phyloP scores from a whole-genome alignment of 2,888 invertebrate species.

The Caenorhabditis imperialis region DNA sequence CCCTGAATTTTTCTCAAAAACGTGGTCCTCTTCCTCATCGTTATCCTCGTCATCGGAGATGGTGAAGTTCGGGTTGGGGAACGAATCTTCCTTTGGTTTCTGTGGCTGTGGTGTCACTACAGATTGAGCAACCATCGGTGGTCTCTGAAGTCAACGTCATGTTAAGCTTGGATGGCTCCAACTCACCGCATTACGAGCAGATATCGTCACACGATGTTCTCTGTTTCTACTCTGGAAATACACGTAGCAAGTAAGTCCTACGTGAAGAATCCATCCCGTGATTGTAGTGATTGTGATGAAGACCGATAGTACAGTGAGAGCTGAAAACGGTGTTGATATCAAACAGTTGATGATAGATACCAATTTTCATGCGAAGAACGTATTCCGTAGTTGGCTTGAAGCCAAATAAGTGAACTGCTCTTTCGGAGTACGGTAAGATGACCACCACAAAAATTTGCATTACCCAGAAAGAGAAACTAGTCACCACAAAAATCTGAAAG shows the following conservation, averaged over 20 bases:
- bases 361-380: conserved; percentile 36
- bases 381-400: conserved; percentile 36
- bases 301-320: conserved; percentile 43
- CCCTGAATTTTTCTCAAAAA: conserved; percentile 32
- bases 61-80: conserved; percentile 58
- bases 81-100: conserved; percentile 14
- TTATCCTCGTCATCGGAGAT: conserved; percentile 55
- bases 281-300: conserved; percentile 49
- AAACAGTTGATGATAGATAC: background rate
- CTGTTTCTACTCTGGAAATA: conserved; percentile 56
- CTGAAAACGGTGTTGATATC: conserved; percentile 22
- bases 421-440: conserved; percentile 45
- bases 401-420: conserved; percentile 34
- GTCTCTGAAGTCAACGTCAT: conserved; percentile 23
- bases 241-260: conserved; percentile 46
- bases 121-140: conserved; percentile 19
- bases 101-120: conserved; percentile 1
- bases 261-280: conserved; percentile 53
- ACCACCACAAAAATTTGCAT: conserved; percentile 41
- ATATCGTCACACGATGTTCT: conserved; percentile 39
- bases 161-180: background rate
- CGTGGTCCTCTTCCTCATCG: conserved; percentile 37
- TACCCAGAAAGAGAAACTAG: conserved; percentile 47
- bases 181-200: conserved; percentile 19
- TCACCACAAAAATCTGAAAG: conserved; percentile 51